A percentile compares a stretch with the other conserved stretches of the same genome.
Conservation (phyloP, 2,113 vertebrate species). For the Trachemys scripta region DNA sequence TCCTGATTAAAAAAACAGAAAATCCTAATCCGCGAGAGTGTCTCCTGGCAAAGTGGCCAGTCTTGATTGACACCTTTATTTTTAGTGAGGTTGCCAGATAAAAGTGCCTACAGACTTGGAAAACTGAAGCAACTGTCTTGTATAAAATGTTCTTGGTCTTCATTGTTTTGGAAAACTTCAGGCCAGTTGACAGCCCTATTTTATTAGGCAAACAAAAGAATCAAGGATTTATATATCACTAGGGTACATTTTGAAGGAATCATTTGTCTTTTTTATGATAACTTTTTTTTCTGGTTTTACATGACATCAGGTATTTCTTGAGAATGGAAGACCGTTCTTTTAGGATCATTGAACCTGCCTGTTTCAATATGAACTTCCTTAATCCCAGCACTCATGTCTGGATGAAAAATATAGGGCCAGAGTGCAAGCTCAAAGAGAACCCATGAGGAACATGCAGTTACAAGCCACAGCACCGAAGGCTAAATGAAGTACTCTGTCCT, state of each 20-base stretch:
- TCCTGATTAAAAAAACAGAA: background rate
- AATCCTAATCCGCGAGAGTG: background rate
- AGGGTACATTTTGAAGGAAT: background rate
- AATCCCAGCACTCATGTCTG: background rate
- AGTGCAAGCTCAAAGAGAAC: fast-evolving
- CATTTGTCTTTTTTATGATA: background rate
- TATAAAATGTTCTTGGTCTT: background rate
- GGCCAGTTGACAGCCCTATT: background rate
- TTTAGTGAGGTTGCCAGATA: background rate
- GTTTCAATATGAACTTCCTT: background rate
- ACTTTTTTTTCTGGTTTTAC: background rate
- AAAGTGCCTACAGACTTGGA: background rate
- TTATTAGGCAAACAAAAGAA: background rate
- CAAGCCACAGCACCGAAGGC: background rate
- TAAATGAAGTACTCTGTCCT: background rate
- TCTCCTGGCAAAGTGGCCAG: background rate
- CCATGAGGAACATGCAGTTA: background rate
- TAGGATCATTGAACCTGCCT: background rate
- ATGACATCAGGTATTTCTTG: background rate
- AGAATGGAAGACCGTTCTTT: background rate
- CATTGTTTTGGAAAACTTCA: background rate
- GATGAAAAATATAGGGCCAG: background rate
- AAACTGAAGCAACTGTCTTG: background rate
- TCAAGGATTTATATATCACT: background rate
- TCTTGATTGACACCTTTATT: background rate